Percentiles rank a stretch among this genome's conserved stretches.
Conservation (phyloP, 2,888 invertebrate genomes). For the Coenonympha glycerion region DNA sequence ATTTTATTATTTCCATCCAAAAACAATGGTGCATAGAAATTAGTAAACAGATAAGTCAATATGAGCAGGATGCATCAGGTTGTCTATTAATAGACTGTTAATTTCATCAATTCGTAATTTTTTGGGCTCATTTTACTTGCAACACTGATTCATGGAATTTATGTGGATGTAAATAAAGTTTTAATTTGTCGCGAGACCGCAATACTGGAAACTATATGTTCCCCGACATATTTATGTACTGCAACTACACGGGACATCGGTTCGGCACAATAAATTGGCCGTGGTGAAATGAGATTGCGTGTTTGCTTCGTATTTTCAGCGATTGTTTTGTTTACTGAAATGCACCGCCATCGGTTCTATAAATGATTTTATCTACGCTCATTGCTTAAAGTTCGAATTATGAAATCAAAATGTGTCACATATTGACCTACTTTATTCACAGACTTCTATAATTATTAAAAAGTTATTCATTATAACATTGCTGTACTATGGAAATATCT, state of each 20-base stretch:
- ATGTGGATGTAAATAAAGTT: conserved; percentile 4
- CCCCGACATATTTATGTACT: conserved; percentile 54
- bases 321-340: conserved; percentile 53
- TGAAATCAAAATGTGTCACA: too few species aligned
- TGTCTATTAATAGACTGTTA: not conserved
- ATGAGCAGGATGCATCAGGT: too few species aligned
- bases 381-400: too few species aligned
- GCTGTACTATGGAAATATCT: too few species aligned
- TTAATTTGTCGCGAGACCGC: conserved; percentile 16
- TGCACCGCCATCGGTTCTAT: too few species aligned
- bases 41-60: too few species aligned
- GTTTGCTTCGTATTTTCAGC: conserved; percentile 51
- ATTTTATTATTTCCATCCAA: too few species aligned
- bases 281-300: conserved; percentile 11
- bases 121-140: not conserved
- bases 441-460: too few species aligned
- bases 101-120: not conserved
- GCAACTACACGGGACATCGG: conserved; percentile 42
- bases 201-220: conserved; percentile 38
- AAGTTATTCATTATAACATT: too few species aligned
- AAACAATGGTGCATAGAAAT: too few species aligned
- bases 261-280: not conserved
- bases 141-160: not conserved
- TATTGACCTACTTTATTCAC: too few species aligned
- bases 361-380: too few species aligned